Base-by-base conservation (phyloP, 2,888 invertebrate species). In the Microctonus aethiopoides region DNA sequence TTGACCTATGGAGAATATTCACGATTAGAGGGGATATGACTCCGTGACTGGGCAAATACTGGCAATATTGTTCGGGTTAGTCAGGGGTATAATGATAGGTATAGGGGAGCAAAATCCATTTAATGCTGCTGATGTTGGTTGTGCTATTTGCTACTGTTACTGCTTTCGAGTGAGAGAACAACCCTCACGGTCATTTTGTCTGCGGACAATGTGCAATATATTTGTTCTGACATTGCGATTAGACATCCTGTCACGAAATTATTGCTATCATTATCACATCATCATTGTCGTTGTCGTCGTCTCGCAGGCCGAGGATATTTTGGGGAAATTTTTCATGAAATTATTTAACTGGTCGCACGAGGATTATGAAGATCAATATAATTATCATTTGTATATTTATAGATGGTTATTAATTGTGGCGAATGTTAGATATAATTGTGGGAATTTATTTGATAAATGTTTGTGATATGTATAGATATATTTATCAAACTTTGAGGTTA, bases 61-160 rank as follows among this genome's bases (percentile, higher is more conserved):
- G 75, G 80, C 80, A 82, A 82, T 83, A 82, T 83, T 80, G 81
- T 79, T 74, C 73, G 76, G 73, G 77, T 78, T 79, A 82, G 78
- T 78, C 77, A 72, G 71, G 46, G 46, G 9, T 46, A 16, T 46
- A 16, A 16, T 16, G 46, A 46, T 46, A 16, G 16, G 16, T 46
- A 46, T 3, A 16, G 46, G 16, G 46, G 16, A 46, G 46, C 46
- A 80, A 82, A 79, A 80, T 79, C 80, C 76, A 80, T 81, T 77
- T 77, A 64, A 71, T 52, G 61, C 63, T 39, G 39, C 36, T 36
- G 36, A 2, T 7, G 36, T 10, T 36, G 36, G 11, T n/a, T n/a
- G n/a, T n/a, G n/a, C 59, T 29, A 29, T 29, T 29, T 29, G 7
- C 29, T 36, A 52, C 68, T 67, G 52, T 34, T 34, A 46, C 32